Evolutionary conservation across 2,888 invertebrate genomes (phyloP).

Genomic region (Lasioglossum leucozonium): DNA sequence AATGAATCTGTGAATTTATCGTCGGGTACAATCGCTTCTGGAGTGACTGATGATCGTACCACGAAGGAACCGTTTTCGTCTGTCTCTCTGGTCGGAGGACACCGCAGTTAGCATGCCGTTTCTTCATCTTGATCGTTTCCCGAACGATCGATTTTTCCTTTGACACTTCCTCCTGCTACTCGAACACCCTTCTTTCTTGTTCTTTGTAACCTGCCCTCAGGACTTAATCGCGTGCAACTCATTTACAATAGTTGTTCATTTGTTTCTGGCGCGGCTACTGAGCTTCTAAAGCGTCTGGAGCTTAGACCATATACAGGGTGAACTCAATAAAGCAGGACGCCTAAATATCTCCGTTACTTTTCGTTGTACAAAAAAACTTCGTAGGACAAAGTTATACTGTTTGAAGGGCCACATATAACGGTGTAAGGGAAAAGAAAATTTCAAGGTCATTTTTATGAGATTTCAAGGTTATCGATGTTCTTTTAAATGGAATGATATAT

Average conservation of each 20-base stretch:
- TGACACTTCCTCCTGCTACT: background rate
- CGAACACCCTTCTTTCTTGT: background rate
- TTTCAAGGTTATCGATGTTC: too few relatives aligned
- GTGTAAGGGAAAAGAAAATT: too few relatives aligned
- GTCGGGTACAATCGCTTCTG: constrained; percentile 52
- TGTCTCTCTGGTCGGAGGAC: constrained; percentile 21
- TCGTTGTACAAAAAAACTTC: too few relatives aligned
- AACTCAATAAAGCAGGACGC: too few relatives aligned
- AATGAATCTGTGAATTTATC: constrained; percentile 64
- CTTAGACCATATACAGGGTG: too few relatives aligned
- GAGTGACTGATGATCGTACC: constrained; percentile 64
- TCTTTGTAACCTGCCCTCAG: fast-evolving
- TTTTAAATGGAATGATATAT: too few relatives aligned
- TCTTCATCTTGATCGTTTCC: constrained; percentile 10
- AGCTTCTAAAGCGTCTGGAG: too few relatives aligned
- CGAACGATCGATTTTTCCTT: background rate
- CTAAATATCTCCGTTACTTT: too few relatives aligned
- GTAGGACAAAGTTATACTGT: too few relatives aligned
- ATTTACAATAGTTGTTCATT: background rate
- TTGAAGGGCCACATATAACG: too few relatives aligned
- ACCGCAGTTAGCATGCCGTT: background rate
- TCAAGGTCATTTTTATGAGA: too few relatives aligned
- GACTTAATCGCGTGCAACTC: background rate
- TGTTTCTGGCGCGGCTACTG: background rate
- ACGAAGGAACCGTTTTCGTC: constrained; percentile 54